Evolutionary conservation across 2,113 vertebrate genomes (phyloP), one percentile per base, ranked within the genome.

Genomic region (Kryptolebias marmoratus): DNA sequence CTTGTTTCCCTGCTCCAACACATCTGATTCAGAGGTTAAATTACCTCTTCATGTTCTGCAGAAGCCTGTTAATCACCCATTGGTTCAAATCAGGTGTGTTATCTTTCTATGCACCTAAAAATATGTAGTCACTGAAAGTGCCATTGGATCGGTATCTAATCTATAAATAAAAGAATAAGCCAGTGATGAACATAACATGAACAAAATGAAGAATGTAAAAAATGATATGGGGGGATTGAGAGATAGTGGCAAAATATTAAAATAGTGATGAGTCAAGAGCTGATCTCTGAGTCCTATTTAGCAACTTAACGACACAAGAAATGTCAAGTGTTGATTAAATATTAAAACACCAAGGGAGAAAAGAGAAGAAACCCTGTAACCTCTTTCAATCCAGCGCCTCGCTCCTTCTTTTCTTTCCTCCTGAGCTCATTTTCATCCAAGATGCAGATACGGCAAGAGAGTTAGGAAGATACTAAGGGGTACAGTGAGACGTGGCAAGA

Each of bases 271-370:
- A 80, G 57, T 64, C 50, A 45, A 71, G 74, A 58, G 58, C 63
- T 52, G 63, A 80, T 60, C 63, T 65, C 66, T 8, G 27, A 68
- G 69, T 72, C 80, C 61, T 73, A 83, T 88, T 89, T 81, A 79
- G 72, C 14, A 50, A 32, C 62, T 64, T 63, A 84, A 63, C 54
- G 73, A 70, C 69, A 58, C 58, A 15, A 74, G 30, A 71, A 77
- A 64, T 67, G 53, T 52, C 30, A 50, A 56, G 71, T 70, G 67
- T 75, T 63, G 58, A 84, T 90, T 36, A 88, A 83, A 82, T 79
- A 82, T 87, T 83, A 85, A 87, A 71, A 54, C 62, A 16, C 59
- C 52, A 45, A 63, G 63, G 28, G 28, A 16, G 1, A 56, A 65
- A 68, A 49, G 78, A 65, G 68, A 58, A 61, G 59, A 80, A 56